phyloP scores from a whole-genome alignment of 2,113 vertebrate species.

The Castor canadensis region DNA sequence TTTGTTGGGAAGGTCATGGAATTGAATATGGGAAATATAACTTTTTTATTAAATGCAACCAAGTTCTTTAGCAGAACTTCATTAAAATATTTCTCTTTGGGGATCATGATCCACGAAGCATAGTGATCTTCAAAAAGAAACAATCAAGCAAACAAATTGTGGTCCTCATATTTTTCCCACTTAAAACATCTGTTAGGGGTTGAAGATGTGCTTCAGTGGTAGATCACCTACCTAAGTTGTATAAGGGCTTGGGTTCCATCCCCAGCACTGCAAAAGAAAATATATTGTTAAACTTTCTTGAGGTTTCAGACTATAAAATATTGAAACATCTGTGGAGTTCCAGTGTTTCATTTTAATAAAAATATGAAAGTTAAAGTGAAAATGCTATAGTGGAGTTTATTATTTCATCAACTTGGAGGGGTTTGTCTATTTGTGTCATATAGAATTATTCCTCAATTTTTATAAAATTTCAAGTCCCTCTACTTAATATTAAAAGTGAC shows the following conservation, averaged over 20 bases:
- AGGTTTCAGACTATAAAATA: background rate
- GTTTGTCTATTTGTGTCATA: background rate
- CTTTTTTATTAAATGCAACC: conserved; percentile 61
- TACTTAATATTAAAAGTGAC: background rate
- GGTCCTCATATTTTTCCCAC: background rate
- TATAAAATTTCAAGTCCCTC: conserved; percentile 12
- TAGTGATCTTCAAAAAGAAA: background rate
- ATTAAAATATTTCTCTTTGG: conserved; percentile 66
- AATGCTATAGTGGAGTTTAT: background rate
- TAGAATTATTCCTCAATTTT: background rate
- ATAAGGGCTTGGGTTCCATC: background rate
- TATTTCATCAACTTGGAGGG: background rate
- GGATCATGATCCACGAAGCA: background rate
- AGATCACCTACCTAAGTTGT: background rate
- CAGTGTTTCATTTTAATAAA: conserved; percentile 10
- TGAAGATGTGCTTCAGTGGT: background rate
- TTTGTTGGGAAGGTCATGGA: conserved; percentile 81
- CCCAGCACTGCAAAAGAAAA: background rate
- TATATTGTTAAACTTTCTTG: background rate
- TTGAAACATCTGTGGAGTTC: background rate
- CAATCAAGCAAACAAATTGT: background rate
- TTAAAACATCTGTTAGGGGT: background rate
- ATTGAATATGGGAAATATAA: conserved; percentile 63
- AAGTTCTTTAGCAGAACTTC: conserved; percentile 54
- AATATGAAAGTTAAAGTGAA: background rate